Conservation (phyloP, 2,888 invertebrate genomes). For the Cryptus viduatorius region DNA sequence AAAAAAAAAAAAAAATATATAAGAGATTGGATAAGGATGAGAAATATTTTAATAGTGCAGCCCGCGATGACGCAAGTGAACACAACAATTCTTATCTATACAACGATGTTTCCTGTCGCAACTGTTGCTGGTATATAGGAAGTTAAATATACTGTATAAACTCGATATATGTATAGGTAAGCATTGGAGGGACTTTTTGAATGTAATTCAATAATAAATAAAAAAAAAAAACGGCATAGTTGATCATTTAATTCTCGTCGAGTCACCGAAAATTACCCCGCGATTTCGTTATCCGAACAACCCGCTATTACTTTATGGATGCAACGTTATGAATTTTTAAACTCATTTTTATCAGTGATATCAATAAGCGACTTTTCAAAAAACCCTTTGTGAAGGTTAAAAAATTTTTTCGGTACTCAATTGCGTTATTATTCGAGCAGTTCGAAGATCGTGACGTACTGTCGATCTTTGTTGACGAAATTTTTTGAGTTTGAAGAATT, state of each 20-base stretch:
- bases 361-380: no score
- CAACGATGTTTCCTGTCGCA: slow-evolving; percentile 28
- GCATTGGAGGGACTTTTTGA: background rate
- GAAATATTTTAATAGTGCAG: slow-evolving; percentile 3
- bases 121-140: background rate
- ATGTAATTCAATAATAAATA: background rate
- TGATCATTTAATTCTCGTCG: background rate
- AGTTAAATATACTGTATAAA: background rate
- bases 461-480: background rate
- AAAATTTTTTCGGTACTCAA: no score
- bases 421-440: no score
- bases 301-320: background rate
- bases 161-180: background rate
- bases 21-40: background rate
- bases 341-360: no score
- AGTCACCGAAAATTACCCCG: background rate
- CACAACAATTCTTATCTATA: slow-evolving; percentile 22
- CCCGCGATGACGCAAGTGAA: slow-evolving; percentile 31
- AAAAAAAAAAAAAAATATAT: background rate
- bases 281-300: background rate
- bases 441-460: no score
- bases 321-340: no score
- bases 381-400: no score
- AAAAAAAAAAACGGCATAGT: background rate
- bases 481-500: no score